Conservation (phyloP, 2,797 vertebrate species). For the Aldrovandia affinis region DNA sequence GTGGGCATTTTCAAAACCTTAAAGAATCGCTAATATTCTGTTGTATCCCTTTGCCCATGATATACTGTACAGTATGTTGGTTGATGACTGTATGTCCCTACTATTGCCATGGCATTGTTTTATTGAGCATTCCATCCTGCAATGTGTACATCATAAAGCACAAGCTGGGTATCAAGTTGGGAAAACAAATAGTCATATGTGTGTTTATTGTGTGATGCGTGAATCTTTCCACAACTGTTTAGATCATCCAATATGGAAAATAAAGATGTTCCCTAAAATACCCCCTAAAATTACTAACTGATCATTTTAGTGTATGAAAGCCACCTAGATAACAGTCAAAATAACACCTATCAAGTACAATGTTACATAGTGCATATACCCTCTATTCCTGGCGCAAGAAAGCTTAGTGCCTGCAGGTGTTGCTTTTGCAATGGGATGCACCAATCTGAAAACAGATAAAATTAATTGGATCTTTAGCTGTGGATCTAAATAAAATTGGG, state of each 20-base stretch:
- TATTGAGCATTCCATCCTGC: neutral
- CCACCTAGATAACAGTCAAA: constrained; percentile 51
- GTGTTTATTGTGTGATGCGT: neutral
- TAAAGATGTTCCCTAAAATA: neutral
- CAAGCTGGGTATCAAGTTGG: neutral
- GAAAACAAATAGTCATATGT: neutral
- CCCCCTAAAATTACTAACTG: constrained; percentile 21
- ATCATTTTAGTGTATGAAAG: constrained; percentile 52
- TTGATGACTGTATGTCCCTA: neutral
- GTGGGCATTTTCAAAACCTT: neutral
- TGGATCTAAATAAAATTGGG: constrained; percentile 54
- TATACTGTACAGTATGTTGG: neutral
- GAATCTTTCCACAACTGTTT: neutral
- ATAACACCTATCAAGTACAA: neutral
- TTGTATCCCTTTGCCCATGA: neutral
- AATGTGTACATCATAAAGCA: neutral
- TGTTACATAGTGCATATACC: constrained; percentile 27
- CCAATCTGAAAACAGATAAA: constrained; percentile 45
- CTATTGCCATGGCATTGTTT: neutral
- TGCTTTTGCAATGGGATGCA: neutral
- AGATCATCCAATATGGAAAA: neutral
- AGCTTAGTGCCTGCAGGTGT: constrained; percentile 56
- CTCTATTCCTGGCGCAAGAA: constrained; percentile 52
- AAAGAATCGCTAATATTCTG: neutral
- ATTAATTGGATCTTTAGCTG: constrained; percentile 64